These are phyloP conservation scores for Paratrypauchen microcephalus DNA, from an alignment of 2,797 vertebrate genomes.

Conservation along the genomic window DNA sequence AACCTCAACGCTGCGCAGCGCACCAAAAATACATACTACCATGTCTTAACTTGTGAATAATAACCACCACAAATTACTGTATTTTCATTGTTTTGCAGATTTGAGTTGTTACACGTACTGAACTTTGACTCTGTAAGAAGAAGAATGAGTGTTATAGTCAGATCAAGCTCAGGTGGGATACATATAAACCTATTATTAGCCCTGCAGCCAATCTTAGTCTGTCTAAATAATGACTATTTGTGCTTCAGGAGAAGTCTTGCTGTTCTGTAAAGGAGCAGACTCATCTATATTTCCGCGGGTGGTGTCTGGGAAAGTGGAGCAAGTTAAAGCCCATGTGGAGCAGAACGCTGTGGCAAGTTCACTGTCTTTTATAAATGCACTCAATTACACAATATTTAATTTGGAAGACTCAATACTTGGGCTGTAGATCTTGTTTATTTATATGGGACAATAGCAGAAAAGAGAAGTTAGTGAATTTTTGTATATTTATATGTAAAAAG, in stretches of 20 bases:
- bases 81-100: conserved; percentile 70
- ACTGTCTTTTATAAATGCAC: neutral
- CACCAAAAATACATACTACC: neutral
- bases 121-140: conserved; percentile 96
- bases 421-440: no score
- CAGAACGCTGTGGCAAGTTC: conserved; percentile 92
- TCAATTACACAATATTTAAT: neutral
- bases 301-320: conserved; percentile 93
- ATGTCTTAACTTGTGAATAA: neutral
- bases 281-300: conserved; percentile 95
- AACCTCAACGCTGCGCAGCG: no score
- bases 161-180: conserved; percentile 82
- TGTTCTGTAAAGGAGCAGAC: conserved; percentile 98
- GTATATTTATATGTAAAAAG: no score
- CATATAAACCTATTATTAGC: neutral
- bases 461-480: no score
- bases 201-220: neutral
- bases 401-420: neutral
- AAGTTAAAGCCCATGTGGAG: conserved; percentile 89
- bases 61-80: neutral
- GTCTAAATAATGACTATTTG: conserved; percentile 22
- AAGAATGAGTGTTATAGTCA: conserved; percentile 97
- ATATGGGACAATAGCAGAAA: no score
- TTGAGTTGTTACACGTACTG: conserved; percentile 89
- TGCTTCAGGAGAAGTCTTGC: conserved; percentile 85